phyloP scores from a whole-genome alignment of 2,888 invertebrate species.

The Elmis aenea region DNA sequence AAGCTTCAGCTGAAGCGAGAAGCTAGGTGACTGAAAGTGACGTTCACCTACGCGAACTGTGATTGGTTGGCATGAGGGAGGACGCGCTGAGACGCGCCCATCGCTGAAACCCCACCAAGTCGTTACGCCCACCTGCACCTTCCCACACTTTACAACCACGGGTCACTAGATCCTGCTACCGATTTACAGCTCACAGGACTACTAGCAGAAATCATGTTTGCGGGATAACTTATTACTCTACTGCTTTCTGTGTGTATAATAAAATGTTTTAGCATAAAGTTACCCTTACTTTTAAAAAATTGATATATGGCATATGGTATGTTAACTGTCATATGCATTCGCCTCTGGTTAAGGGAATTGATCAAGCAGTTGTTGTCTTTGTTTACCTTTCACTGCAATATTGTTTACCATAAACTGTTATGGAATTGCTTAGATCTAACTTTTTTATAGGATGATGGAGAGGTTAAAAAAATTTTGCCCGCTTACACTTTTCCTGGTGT shows the following conservation, averaged over 20 bases:
- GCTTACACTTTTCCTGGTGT: too few species aligned
- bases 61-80: constrained; percentile 35
- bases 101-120: constrained; percentile 33
- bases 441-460: too few species aligned
- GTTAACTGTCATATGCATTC: too few species aligned
- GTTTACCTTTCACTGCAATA: too few species aligned
- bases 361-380: too few species aligned
- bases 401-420: too few species aligned
- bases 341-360: too few species aligned
- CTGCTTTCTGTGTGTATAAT: constrained; percentile 16
- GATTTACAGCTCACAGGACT: constrained; percentile 40
- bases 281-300: too few species aligned
- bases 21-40: constrained; percentile 43
- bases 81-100: constrained; percentile 27
- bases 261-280: constrained; percentile 7
- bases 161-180: constrained; percentile 43
- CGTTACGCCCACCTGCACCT: constrained; percentile 46
- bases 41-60: constrained; percentile 33
- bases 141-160: constrained; percentile 47
- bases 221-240: constrained; percentile 21
- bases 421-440: too few species aligned
- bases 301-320: too few species aligned
- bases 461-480: too few species aligned
- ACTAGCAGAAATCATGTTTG: constrained; percentile 25
- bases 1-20: constrained; percentile 41